phyloP scores from a whole-genome alignment of 2,888 invertebrate genomes.

The Cantharis lateralis region DNA sequence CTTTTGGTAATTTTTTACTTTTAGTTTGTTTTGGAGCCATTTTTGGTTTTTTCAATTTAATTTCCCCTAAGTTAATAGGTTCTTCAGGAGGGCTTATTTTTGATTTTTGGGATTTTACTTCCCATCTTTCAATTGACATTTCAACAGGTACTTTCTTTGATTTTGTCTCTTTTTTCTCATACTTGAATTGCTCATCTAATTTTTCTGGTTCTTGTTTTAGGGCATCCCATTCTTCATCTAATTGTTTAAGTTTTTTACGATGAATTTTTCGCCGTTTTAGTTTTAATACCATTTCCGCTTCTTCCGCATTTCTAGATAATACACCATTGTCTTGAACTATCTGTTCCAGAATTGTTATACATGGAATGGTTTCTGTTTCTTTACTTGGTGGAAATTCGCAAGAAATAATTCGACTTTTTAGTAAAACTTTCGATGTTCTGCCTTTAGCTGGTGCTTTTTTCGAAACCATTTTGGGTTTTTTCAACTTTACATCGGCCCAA shows the following conservation, averaged over 20 bases:
- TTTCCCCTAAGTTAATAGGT: conserved; percentile 47
- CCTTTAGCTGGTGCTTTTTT: conserved; percentile 48
- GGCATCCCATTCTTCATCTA: conserved; percentile 7
- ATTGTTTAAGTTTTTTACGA: conserved; percentile 46
- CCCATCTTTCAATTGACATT: conserved; percentile 55
- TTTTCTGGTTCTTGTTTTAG: conserved; percentile 40
- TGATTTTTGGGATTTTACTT: conserved; percentile 45
- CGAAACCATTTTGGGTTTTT: conserved; percentile 49
- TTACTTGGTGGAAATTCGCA: conserved; percentile 57
- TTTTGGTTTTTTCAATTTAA: conserved; percentile 49
- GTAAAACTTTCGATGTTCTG: conserved; percentile 54
- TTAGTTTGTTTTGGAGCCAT: conserved; percentile 48
- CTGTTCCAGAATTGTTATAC: conserved; percentile 41
- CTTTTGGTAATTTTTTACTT: conserved; percentile 54
- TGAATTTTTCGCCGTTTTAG: conserved; percentile 56
- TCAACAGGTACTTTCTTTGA: conserved; percentile 49
- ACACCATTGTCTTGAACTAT: conserved; percentile 56
- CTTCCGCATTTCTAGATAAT: conserved; percentile 58
- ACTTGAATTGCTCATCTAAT: conserved; percentile 50
- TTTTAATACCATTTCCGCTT: conserved; percentile 66
- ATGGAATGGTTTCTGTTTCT: conserved; percentile 47
- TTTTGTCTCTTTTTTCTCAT: conserved; percentile 39
- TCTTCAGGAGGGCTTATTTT: conserved; percentile 32
- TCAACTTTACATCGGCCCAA: conserved; percentile 63
- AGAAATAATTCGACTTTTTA: conserved; percentile 56